Conservation (phyloP, 2,888 invertebrate species). For the Yponomeuta malinellus region DNA sequence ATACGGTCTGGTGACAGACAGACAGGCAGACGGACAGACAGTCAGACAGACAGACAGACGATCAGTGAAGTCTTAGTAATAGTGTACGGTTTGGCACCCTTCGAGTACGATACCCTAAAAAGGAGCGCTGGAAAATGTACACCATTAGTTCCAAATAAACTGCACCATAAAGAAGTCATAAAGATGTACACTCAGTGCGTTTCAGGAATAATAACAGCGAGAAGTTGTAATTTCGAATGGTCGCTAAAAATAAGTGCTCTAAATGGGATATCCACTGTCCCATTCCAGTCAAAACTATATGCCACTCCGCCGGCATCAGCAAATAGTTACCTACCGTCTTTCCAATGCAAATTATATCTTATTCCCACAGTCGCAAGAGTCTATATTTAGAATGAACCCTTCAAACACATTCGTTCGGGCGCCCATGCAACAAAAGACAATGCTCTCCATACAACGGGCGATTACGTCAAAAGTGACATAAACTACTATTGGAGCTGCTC, state of each 20-base stretch:
- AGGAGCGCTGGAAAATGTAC: not conserved
- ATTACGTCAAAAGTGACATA: conserved; percentile 10
- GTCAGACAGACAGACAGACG: too few relatives aligned
- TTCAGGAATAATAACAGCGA: not conserved
- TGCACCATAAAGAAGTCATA: not conserved
- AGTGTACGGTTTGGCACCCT: too few relatives aligned
- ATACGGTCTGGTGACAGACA: too few relatives aligned
- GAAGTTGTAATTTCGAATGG: not conserved
- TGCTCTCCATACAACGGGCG: not conserved
- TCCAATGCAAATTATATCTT: not conserved
- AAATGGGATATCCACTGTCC: not conserved
- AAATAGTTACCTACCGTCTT: not conserved
- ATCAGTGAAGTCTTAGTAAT: too few relatives aligned
- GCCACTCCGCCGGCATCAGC: not conserved
- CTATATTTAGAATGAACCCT: not conserved
- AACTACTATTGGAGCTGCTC: not conserved
- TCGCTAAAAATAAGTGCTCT: not conserved
- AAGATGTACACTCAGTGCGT: not conserved
- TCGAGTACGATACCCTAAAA: not conserved
- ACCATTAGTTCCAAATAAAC: not conserved
- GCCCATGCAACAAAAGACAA: conserved; percentile 11
- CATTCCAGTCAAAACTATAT: not conserved
- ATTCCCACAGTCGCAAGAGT: not conserved
- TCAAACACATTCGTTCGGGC: not conserved
- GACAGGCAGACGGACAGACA: too few relatives aligned